Evolutionary conservation across 2,113 vertebrate species (phyloP).

Genomic region (Lampris megalopsis): DNA sequence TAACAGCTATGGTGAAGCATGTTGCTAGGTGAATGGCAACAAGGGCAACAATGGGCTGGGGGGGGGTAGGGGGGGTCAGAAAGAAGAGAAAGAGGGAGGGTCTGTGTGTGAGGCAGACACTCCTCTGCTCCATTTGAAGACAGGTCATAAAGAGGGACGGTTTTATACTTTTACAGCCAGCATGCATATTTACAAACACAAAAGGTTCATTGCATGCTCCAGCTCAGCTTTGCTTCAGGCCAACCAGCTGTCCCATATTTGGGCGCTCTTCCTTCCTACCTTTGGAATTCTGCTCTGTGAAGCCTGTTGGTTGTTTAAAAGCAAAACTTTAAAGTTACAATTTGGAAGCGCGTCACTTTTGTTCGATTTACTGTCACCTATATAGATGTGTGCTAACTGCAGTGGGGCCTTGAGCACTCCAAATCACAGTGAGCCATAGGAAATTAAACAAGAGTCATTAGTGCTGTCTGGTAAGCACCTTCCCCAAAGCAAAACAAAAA

Average conservation of each 20-base stretch:
- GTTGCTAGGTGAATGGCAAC: conserved; percentile 56
- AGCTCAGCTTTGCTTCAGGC: conserved; percentile 20
- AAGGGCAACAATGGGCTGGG: conserved; percentile 4
- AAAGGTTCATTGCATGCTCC: conserved; percentile 51
- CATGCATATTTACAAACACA: conserved; percentile 59
- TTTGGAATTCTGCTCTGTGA: neutral
- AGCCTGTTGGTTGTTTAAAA: neutral
- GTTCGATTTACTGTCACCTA: no score
- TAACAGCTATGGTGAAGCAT: conserved; percentile 3
- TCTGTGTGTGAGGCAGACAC: conserved; percentile 45
- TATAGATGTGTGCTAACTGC: no score
- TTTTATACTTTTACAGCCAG: conserved; percentile 58
- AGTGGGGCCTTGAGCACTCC: no score
- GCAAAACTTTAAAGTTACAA: neutral
- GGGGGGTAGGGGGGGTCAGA: neutral
- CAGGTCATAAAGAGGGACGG: conserved; percentile 53
- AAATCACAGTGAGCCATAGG: no score
- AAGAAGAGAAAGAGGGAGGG: conserved; percentile 7
- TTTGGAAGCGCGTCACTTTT: neutral
- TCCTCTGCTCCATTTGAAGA: conserved; percentile 36
- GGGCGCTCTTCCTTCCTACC: neutral
- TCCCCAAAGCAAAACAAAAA: no score
- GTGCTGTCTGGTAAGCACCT: no score
- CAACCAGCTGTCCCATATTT: conserved; percentile 37
- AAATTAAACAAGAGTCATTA: no score